Evolutionary conservation across 2,888 invertebrate species (phyloP).

Genomic region (Hoplodrina ambigua): DNA sequence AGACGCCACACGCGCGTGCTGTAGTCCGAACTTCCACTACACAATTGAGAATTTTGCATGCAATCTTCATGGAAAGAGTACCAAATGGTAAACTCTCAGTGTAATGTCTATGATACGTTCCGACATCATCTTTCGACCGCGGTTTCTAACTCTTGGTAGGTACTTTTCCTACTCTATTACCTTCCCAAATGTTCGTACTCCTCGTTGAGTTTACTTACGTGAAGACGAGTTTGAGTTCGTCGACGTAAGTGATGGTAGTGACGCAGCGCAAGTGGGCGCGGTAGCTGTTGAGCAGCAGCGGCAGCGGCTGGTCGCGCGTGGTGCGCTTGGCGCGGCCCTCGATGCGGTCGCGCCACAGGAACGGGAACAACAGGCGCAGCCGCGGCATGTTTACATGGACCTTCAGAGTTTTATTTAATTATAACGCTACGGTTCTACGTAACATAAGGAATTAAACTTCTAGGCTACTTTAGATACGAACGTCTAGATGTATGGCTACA

Average conservation of each 20-base stretch:
- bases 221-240: constrained; percentile 92
- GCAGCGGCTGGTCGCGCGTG: constrained; percentile 91
- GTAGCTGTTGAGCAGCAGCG: constrained; percentile 92
- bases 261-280: constrained; percentile 93
- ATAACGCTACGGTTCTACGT: background rate
- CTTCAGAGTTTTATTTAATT: constrained; percentile 57
- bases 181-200: background rate
- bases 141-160: too few species aligned
- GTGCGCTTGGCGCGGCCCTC: constrained; percentile 93
- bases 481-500: background rate
- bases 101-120: too few species aligned
- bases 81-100: too few species aligned
- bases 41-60: background rate
- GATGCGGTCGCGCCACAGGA: constrained; percentile 92
- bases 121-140: too few species aligned
- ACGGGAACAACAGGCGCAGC: constrained; percentile 93
- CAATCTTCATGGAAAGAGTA: too few species aligned
- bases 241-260: constrained; percentile 92
- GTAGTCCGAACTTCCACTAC: constrained; percentile 92
- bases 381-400: constrained; percentile 91
- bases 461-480: background rate
- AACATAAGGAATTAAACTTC: too few species aligned
- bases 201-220: constrained; percentile 84
- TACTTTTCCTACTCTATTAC: too few species aligned
- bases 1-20: constrained; percentile 94